phyloP scores from a whole-genome alignment of 2,888 invertebrate genomes.

The Schizotus pectinicornis region DNA sequence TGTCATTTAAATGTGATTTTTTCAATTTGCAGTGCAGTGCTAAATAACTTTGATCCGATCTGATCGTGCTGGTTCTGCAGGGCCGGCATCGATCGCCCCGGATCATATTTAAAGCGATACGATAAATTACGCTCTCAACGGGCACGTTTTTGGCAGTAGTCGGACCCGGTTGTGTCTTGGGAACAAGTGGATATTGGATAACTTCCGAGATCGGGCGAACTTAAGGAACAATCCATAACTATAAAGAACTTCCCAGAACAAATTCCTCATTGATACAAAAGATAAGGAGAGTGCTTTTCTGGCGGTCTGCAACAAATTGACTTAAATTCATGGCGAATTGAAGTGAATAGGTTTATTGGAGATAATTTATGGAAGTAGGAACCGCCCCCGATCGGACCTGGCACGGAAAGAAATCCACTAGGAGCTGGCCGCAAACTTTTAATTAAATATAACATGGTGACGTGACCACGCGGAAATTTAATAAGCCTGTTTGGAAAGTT shows the following conservation, averaged over 20 bases:
- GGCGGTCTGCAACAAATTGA: slow-evolving; percentile 47
- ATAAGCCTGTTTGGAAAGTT: slow-evolving; percentile 2
- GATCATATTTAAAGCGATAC: slow-evolving; percentile 31
- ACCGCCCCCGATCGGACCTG: no score
- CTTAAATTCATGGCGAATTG: slow-evolving; percentile 42
- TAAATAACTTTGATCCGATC: no score
- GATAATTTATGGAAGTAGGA: slow-evolving; percentile 30
- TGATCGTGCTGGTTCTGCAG: no score
- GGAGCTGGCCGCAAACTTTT: neutral
- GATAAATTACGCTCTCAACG: slow-evolving; percentile 26
- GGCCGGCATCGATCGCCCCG: no score
- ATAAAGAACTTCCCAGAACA: slow-evolving; percentile 40
- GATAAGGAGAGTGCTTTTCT: slow-evolving; percentile 42
- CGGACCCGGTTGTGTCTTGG: slow-evolving; percentile 11
- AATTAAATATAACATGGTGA: slow-evolving; percentile 7
- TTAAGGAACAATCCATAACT: slow-evolving; percentile 47
- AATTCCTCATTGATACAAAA: slow-evolving; percentile 48
- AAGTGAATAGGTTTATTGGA: slow-evolving; percentile 35
- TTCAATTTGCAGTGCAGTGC: no score
- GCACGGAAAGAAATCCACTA: neutral
- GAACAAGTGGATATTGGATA: slow-evolving; percentile 41
- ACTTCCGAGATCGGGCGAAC: slow-evolving; percentile 42
- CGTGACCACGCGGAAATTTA: slow-evolving; percentile 3
- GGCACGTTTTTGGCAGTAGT: slow-evolving; percentile 38
- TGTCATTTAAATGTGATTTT: no score